Percentiles rank a stretch among this genome's conserved stretches.
These are phyloP conservation scores for Balaeniceps rex DNA, from an alignment of 2,113 vertebrate species.

Conservation along the genomic window DNA sequence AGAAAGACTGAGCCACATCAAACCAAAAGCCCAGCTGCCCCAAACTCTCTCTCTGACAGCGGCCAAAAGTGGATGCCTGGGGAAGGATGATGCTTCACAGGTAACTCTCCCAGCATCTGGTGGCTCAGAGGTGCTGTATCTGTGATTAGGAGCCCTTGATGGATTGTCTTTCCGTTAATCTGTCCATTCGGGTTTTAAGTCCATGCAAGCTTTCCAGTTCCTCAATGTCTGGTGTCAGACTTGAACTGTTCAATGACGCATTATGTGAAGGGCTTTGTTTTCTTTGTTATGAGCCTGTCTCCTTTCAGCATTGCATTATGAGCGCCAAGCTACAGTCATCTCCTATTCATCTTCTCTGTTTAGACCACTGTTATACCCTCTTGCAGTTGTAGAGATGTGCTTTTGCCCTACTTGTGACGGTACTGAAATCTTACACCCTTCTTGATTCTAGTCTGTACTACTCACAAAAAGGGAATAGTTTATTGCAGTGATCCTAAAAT, in stretches of 20 bases:
- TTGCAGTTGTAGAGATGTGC: neutral
- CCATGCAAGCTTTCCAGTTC: neutral
- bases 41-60: neutral
- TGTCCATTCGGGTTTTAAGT: neutral
- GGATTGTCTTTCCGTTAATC: neutral
- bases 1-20: neutral
- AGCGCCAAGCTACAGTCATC: neutral
- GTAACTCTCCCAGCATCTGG: neutral
- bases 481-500: neutral
- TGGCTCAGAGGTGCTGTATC: neutral
- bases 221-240: neutral
- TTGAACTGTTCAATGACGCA: neutral
- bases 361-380: neutral
- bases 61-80: neutral
- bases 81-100: neutral
- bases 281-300: neutral
- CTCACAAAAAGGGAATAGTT: neutral
- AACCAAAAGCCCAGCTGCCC: neutral
- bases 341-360: conserved; percentile 19
- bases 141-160: neutral
- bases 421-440: neutral
- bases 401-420: neutral
- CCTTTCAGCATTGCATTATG: conserved; percentile 13
- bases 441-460: neutral
- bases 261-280: neutral